A percentile compares a stretch with the other conserved stretches of the same genome.
Evolutionary conservation across 2,113 vertebrate genomes (phyloP).

Genomic region (Sinocyclocheilus anshuiensis): DNA sequence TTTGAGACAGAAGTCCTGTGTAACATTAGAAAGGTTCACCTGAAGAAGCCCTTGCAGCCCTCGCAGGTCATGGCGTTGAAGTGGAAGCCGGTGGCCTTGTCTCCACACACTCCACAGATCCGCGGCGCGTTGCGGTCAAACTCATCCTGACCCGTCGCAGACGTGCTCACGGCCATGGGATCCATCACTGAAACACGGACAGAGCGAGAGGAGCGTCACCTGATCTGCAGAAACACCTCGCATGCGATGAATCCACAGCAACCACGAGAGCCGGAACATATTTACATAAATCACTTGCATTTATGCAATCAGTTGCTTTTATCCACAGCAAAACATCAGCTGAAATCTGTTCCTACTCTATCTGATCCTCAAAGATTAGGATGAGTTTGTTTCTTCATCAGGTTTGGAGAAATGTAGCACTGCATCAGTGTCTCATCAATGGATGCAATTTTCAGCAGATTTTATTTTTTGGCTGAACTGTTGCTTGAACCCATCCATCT

Average conservation of each 20-base stretch:
- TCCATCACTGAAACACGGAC: conserved; percentile 67
- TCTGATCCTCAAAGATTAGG: no score
- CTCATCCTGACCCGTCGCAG: conserved; percentile 77
- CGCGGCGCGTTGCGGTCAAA: conserved; percentile 85
- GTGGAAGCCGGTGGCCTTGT: conserved; percentile 94
- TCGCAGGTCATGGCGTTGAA: conserved; percentile 99
- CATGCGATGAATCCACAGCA: not conserved
- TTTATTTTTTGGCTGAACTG: no score
- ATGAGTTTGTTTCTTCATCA: no score
- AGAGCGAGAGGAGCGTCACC: not conserved
- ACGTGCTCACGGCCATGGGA: conserved; percentile 84
- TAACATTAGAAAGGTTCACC: conserved; percentile 68
- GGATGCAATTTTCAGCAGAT: no score
- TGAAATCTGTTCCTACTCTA: no score
- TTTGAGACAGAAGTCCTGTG: no score
- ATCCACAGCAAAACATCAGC: not conserved
- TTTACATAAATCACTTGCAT: not conserved
- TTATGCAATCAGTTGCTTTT: not conserved
- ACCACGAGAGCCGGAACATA: no score
- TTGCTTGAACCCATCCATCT: not conserved
- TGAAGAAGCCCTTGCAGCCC: conserved; percentile 98
- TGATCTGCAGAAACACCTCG: not conserved
- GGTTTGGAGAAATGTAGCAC: no score
- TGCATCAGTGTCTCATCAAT: no score
- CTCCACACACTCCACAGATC: conserved; percentile 94